phyloP scores from a whole-genome alignment of 2,113 vertebrate genomes.

The Coreoperca whiteheadi region DNA sequence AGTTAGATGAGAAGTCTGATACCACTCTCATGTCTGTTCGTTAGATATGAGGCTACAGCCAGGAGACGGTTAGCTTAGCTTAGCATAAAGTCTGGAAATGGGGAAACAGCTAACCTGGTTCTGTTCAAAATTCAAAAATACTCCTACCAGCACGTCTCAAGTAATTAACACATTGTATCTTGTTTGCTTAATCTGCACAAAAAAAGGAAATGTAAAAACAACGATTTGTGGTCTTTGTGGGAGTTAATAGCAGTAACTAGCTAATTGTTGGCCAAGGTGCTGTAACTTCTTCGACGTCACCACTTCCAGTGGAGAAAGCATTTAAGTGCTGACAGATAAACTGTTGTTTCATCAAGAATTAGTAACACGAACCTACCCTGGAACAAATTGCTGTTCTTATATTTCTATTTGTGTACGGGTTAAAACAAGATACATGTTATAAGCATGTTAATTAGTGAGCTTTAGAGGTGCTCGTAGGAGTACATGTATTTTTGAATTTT shows the following conservation, averaged over 20 bases:
- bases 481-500: neutral
- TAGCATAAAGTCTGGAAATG: neutral
- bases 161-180: neutral
- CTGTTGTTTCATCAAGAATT: neutral
- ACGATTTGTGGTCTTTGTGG: neutral
- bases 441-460: neutral
- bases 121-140: neutral
- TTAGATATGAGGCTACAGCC: conserved; percentile 10
- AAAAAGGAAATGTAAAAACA: conserved; percentile 8
- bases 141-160: neutral
- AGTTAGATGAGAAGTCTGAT: conserved; percentile 12
- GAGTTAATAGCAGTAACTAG: neutral
- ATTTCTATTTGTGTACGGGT: neutral
- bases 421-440: neutral
- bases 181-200: neutral
- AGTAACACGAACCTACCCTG: neutral
- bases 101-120: neutral
- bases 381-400: neutral
- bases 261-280: neutral
- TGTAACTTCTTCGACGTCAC: neutral
- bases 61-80: neutral
- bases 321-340: neutral
- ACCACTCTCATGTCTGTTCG: neutral
- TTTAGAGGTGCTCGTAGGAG: neutral
- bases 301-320: neutral